phyloP scores from a whole-genome alignment of 2,888 invertebrate species.

The Drosophila paranaensis region DNA sequence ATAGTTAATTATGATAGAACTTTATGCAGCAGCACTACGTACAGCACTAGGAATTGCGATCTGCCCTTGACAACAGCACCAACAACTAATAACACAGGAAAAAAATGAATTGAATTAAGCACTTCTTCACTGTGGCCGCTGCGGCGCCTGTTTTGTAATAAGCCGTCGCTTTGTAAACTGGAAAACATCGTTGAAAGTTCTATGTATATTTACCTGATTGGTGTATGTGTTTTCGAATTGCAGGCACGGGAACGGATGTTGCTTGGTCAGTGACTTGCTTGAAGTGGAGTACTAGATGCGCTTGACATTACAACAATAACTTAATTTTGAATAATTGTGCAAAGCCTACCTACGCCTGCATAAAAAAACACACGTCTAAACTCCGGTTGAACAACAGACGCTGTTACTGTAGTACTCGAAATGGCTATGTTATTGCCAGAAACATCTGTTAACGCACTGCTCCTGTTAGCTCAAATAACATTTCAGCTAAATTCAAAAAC shows the following conservation, averaged over 20 bases:
- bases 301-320: conserved; percentile 46
- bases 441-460: conserved; percentile 10
- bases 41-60: not conserved
- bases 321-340: conserved; percentile 48
- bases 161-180: conserved; percentile 25
- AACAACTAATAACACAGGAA: not conserved
- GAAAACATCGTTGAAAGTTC: conserved; percentile 10
- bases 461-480: not conserved
- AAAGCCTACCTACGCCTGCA: conserved; percentile 43
- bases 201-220: conserved; percentile 39
- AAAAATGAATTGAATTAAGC: conserved; percentile 6
- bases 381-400: conserved; percentile 42
- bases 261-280: conserved; percentile 10
- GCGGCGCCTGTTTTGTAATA: conserved; percentile 54
- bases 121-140: conserved; percentile 11
- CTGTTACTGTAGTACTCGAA: conserved; percentile 40
- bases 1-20: conserved; percentile 8
- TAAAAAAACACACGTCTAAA: conserved; percentile 52
- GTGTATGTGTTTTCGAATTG: not conserved
- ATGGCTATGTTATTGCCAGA: conserved; percentile 41
- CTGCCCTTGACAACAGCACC: conserved; percentile 10
- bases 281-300: conserved; percentile 18
- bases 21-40: not conserved
- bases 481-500: not conserved
- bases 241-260: conserved; percentile 1